These are phyloP conservation scores for Hippocampus comes DNA, from an alignment of 2,113 vertebrate species.

Conservation along the genomic window DNA sequence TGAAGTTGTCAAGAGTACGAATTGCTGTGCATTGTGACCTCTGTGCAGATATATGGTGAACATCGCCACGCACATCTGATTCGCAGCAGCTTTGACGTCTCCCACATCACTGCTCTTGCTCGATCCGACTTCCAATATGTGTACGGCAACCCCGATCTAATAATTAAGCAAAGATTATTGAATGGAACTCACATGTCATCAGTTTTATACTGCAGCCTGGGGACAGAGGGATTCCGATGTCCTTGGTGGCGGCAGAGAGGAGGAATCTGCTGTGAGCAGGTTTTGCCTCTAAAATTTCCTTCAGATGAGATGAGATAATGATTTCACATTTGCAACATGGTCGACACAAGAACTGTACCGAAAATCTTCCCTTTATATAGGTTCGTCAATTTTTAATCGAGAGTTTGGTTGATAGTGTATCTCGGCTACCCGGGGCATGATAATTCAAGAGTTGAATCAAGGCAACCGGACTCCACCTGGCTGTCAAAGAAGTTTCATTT, in stretches of 20 bases:
- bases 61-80: conserved; percentile 5
- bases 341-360: neutral
- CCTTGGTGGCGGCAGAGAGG: neutral
- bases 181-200: neutral
- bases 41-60: conserved; percentile 12
- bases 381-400: too few relatives aligned
- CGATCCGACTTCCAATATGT: neutral
- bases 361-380: neutral
- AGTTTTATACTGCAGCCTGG: neutral
- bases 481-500: too few relatives aligned
- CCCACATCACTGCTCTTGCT: neutral
- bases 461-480: too few relatives aligned
- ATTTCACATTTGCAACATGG: neutral
- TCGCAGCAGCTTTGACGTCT: conserved; percentile 5
- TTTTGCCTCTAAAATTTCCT: conserved; percentile 9
- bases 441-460: too few relatives aligned
- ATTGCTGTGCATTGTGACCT: conserved; percentile 12
- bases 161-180: neutral
- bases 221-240: neutral
- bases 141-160: neutral
- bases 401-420: too few relatives aligned
- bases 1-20: neutral
- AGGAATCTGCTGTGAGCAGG: conserved; percentile 17
- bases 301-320: neutral
- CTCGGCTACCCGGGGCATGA: too few relatives aligned